Base-by-base conservation (phyloP, 2,797 vertebrate genomes). In the Sebastes variabilis region DNA sequence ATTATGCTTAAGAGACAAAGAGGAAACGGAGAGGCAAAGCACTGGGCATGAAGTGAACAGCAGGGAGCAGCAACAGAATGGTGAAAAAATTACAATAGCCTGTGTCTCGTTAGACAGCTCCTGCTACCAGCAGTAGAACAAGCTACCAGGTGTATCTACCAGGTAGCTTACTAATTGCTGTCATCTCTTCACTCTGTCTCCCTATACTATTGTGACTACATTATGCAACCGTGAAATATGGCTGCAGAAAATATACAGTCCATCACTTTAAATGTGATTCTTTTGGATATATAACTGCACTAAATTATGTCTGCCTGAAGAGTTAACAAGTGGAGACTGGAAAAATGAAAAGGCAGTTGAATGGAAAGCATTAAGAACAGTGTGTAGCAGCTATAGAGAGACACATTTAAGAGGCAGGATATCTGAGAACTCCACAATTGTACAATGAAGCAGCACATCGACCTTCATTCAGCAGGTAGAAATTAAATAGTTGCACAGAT, bases 51-150 rank as follows among this genome's bases (percentile, higher is more conserved):
- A 61, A 86, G 76, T 72, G 76, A 86, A 83, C 85, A 90, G 83
- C 72, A 88, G 81, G 54, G 77, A 80, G 85, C 88, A 91, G 81
- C 75, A 88, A 59, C 34, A 80, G 66, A 83, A 81, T 75, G 65
- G 27, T 61, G 49, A 62, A 80, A 58, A 64, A 49, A 64, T 12
- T 25, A 66, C 22, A 67, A 62, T 25, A 42, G 64, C n/a, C 36
- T 76, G 49, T 30, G 60, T 76, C 82, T 52, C 30, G 22, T 71
- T 18, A 73, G 13, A 80, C 27, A 67, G 20, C 54, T 72, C 6
- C 36, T 20, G 29, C 20, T 56, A 55, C 36, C 11, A 61, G 38
- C 20, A 66, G 25, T 24, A 22, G n/a, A 75, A 46, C 27, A 61
- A 81, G 58, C 8, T 61, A 25, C 5, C 18, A 12, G 25, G 56